Evolutionary conservation across 2,797 vertebrate genomes (phyloP).

Genomic region (Danio kyathit): DNA sequence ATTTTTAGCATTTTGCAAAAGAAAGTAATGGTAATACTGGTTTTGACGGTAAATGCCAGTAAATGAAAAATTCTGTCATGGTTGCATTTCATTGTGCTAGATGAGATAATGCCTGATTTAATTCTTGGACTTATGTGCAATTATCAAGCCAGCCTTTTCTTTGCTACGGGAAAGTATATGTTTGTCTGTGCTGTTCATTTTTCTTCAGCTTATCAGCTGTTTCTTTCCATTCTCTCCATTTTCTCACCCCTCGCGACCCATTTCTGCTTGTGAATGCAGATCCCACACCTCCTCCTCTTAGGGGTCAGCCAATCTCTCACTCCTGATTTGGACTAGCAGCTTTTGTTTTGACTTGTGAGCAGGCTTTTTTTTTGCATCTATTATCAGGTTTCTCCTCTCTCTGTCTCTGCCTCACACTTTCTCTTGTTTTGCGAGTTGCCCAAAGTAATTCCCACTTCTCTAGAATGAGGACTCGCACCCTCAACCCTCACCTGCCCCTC

Average conservation of each 20-base stretch:
- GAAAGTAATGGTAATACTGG: not conserved
- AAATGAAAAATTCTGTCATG: not conserved
- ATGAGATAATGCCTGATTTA: not conserved
- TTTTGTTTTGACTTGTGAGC: constrained; percentile 49
- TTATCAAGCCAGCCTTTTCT: constrained; percentile 4
- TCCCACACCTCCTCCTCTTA: constrained; percentile 31
- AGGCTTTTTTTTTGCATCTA: constrained; percentile 32
- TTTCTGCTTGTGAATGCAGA: constrained; percentile 47
- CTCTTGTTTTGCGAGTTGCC: constrained; percentile 29
- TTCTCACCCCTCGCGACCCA: constrained; percentile 2
- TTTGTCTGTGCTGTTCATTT: constrained; percentile 34
- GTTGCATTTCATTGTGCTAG: not conserved
- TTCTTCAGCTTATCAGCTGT: constrained; percentile 38
- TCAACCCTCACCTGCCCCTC: constrained; percentile 48
- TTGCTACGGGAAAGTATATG: not conserved
- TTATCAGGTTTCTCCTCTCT: constrained; percentile 40
- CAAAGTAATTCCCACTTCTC: constrained; percentile 64
- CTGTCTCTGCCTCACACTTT: constrained; percentile 18
- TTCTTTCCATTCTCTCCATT: constrained; percentile 19
- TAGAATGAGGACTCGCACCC: constrained; percentile 1
- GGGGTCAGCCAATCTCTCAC: constrained; percentile 48
- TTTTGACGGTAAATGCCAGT: not conserved
- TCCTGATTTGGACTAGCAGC: constrained; percentile 34
- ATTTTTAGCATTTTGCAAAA: not conserved
- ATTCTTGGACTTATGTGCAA: not conserved